Base-by-base conservation (phyloP, 2,113 vertebrate species). In the Trinectes maculatus region DNA sequence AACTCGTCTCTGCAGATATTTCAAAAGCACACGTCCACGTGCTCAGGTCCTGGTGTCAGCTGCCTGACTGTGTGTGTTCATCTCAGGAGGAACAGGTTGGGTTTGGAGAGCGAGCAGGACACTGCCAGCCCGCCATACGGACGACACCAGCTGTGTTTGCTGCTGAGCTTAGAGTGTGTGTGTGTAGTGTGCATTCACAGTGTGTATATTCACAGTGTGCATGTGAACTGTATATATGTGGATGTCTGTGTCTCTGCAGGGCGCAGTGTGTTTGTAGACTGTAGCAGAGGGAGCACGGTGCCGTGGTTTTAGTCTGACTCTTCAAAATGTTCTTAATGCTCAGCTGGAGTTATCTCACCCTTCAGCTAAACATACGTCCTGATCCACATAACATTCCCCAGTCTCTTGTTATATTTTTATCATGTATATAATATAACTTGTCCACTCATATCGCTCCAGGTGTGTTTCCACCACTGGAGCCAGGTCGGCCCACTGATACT, bases 31-130 rank as follows among this genome's bases (percentile, higher is more conserved):
- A 40, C n/a, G 19, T 19, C 26, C 57, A 57, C 22, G 39, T 26
- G 28, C 29, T 24, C 22, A 63, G 54, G 59, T 61, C 60, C 66
- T 42, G 49, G 80, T 82, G 81, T 90, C 82, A 84, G 80, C 83
- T 84, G 71, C 70, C 36, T 40, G 71, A 73, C 67, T 91, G 56
- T 89, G 87, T 86, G 83, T 77, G 61, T 80, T 86, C 36, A 79
- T 84, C 85, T 90, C 85, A 88, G 91, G 89, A 91, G 84, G 82
- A 86, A 84, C 80, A 89, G 77, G 83, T 79, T 82, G 71, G 60
- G 64, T 91, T 91, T 90, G 82, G 80, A 79, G 75, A 89, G 74
- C 37, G 77, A 84, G 82, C 57, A 51, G 74, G 72, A 80, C 77
- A 73, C 81, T 89, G 87, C 79, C 86, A 85, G 74, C 75, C 79